Evolutionary conservation across 2,113 vertebrate species (phyloP).

Genomic region (Elaphurus davidianus): DNA sequence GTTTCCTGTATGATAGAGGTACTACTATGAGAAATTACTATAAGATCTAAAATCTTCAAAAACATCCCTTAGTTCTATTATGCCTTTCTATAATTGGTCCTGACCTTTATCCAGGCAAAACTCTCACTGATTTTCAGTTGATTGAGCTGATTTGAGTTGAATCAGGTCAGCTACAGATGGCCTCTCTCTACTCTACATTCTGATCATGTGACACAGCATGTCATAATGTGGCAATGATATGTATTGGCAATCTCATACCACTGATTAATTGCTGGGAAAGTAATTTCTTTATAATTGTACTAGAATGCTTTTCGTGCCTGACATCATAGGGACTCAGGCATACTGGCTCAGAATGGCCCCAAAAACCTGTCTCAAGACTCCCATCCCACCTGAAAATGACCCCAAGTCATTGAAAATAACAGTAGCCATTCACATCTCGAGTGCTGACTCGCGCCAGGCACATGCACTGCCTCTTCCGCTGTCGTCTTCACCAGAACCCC

Average conservation of each 20-base stretch:
- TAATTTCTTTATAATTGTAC: slow-evolving; percentile 61
- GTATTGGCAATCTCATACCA: slow-evolving; percentile 67
- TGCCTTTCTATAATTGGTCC: slow-evolving; percentile 30
- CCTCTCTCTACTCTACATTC: slow-evolving; percentile 49
- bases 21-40: background rate
- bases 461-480: background rate
- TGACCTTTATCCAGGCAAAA: slow-evolving; percentile 55
- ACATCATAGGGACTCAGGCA: slow-evolving; percentile 1
- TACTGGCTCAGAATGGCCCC: background rate
- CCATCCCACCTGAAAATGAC: background rate
- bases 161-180: slow-evolving; percentile 47
- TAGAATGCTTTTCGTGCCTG: slow-evolving; percentile 34
- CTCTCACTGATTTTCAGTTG: slow-evolving; percentile 50
- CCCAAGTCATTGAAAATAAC: background rate
- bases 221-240: slow-evolving; percentile 58
- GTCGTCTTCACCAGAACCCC: background rate
- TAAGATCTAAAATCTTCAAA: slow-evolving; percentile 1
- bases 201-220: slow-evolving; percentile 1
- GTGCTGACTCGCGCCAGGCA: background rate
- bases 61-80: slow-evolving; percentile 24
- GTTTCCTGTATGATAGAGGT: background rate
- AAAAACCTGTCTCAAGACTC: background rate
- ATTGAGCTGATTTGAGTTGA: slow-evolving; percentile 62
- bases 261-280: slow-evolving; percentile 72
- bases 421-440: background rate